These are phyloP conservation scores for Pteria penguin DNA, from an alignment of 2,888 invertebrate genomes.

Conservation along the genomic window DNA sequence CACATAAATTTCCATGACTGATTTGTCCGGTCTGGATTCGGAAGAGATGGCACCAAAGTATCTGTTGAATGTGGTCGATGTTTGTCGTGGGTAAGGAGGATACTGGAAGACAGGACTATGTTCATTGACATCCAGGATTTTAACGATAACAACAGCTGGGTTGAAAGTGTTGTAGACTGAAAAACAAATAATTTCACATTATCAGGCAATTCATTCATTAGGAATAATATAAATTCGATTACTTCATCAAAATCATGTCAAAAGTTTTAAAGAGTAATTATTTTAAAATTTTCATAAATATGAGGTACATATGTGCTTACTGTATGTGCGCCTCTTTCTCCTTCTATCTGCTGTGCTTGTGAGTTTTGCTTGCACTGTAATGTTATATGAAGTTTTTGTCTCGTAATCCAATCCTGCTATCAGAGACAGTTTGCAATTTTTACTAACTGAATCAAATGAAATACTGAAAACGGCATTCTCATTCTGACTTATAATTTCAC, in stretches of 20 bases:
- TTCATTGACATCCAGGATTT: conserved; percentile 93
- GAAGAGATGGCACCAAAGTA: conserved; percentile 90
- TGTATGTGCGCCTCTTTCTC: conserved; percentile 35
- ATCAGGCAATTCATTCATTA: too few relatives aligned
- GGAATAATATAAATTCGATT: too few relatives aligned
- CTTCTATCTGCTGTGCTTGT: conserved; percentile 14
- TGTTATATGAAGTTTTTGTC: conserved; percentile 84
- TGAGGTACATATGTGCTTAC: too few relatives aligned
- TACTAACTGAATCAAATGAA: conserved; percentile 87
- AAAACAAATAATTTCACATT: too few relatives aligned
- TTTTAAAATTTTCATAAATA: too few relatives aligned
- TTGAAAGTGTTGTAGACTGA: conserved; percentile 64
- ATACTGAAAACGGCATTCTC: conserved; percentile 49
- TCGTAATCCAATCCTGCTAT: conserved; percentile 87
- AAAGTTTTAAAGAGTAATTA: too few relatives aligned
- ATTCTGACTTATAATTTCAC: conserved; percentile 51
- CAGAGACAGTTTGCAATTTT: conserved; percentile 90
- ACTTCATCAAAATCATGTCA: too few relatives aligned
- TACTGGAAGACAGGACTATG: conserved; percentile 91
- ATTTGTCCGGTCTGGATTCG: conserved; percentile 86
- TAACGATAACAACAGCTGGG: conserved; percentile 85
- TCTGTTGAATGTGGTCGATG: conserved; percentile 56
- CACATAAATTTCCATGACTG: conserved; percentile 89
- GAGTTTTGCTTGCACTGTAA: conserved; percentile 77
- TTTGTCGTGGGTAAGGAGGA: conserved; percentile 81